phyloP scores from a whole-genome alignment of 2,888 invertebrate species.

The Epiblema foenella region DNA sequence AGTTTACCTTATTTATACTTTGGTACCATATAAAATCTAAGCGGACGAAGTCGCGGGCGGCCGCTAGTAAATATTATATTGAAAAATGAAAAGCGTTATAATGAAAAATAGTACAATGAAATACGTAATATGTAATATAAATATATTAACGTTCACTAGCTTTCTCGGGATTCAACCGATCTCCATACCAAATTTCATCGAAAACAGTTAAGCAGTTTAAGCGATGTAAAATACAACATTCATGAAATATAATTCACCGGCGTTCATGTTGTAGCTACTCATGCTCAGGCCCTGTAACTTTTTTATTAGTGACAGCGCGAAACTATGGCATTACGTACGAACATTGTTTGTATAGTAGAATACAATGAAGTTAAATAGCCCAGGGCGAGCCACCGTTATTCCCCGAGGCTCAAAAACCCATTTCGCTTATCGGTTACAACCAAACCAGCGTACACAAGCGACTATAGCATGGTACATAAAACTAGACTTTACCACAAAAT shows the following conservation, averaged over 20 bases:
- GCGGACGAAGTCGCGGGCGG: no score
- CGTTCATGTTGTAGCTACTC: background rate
- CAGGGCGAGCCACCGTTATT: slow-evolving; percentile 54
- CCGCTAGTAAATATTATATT: no score
- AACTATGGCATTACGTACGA: slow-evolving; percentile 34
- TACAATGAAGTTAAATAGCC: slow-evolving; percentile 63
- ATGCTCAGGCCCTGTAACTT: slow-evolving; percentile 1
- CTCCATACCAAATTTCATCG: no score
- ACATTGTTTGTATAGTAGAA: slow-evolving; percentile 56
- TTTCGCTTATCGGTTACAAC: slow-evolving; percentile 67
- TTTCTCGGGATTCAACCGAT: no score
- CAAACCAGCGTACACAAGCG: slow-evolving; percentile 47
- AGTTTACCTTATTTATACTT: no score
- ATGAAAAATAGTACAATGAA: no score
- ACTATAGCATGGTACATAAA: slow-evolving; percentile 7
- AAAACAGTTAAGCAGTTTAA: no score
- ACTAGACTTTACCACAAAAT: slow-evolving; percentile 11
- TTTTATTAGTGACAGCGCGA: slow-evolving; percentile 37
- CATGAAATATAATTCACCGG: background rate
- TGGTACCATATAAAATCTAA: no score
- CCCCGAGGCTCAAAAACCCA: slow-evolving; percentile 66
- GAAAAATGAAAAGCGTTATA: no score
- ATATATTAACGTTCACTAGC: no score
- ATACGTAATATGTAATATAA: no score
- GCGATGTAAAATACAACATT: background rate